Evolutionary conservation across 2,888 invertebrate species (phyloP), one percentile per base, ranked within the genome.

Genomic region (Boloria selene): DNA sequence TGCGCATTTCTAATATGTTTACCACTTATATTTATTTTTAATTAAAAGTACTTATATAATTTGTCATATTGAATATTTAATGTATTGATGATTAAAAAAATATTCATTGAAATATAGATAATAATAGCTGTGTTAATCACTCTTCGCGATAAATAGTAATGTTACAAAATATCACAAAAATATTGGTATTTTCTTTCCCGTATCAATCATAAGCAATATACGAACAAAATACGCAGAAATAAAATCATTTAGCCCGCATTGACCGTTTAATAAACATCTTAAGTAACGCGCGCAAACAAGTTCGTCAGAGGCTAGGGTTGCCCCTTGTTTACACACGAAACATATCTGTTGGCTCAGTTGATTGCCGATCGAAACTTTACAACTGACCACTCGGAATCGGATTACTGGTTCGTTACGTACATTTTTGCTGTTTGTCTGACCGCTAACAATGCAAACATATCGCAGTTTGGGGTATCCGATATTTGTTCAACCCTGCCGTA

Each of bases 291-390:
- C 65, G 58, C 73, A 70, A 68, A 68, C 70, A 70, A 51, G 31
- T 18, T 31, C 51, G 50, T 52, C 45, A 45, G n/a, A 44, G 45
- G 56, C 56, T 65, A 81, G 83, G 83, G 84, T 76, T 80, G 82
- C 77, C 79, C 75, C 79, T 68, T 88, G 84, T 89, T 87, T 86
- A 72, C 84, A 69, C 81, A 86, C 87, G 87, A 84, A 86, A 87
- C 80, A 83, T 85, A 87, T 87, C 83, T 88, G 87, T 89, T 87
- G 74, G 82, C 80, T 73, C 84, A 87, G 86, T 87, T 89, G 88
- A 89, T 89, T 89, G 88, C 81, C 78, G 85, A 89, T 89, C 85
- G 86, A 82, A 88, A 87, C 85, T 88, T 87, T 85, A 81, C 77
- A 83, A 86, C 85, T 88, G 88, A 88, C 88, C 88, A 81, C 83